A percentile compares a stretch with the other conserved stretches of the same genome.
These are phyloP conservation scores for Netelia virgata DNA, from an alignment of 2,888 invertebrate species.

Conservation along the genomic window DNA sequence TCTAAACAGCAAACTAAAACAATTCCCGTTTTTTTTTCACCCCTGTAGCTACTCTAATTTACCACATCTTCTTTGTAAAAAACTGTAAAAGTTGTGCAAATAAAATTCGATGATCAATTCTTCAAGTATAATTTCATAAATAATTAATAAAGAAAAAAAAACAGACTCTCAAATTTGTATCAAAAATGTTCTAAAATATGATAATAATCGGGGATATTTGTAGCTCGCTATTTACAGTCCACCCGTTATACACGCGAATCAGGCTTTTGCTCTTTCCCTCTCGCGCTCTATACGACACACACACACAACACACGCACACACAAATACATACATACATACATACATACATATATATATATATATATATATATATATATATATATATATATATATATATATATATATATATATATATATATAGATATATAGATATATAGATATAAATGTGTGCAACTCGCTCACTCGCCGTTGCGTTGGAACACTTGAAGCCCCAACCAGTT, in stretches of 20 bases:
- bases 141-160: too few species aligned
- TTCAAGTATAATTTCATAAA: too few species aligned
- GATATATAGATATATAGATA: slow-evolving; percentile 24
- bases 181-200: too few species aligned
- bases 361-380: slow-evolving; percentile 28
- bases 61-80: too few species aligned
- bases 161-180: too few species aligned
- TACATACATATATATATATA: slow-evolving; percentile 13
- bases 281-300: slow-evolving; percentile 20
- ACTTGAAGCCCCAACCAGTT: slow-evolving; percentile 85
- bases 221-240: slow-evolving; percentile 21
- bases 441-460: slow-evolving; percentile 59
- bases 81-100: too few species aligned
- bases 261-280: slow-evolving; percentile 59
- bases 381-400: too few species aligned
- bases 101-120: too few species aligned
- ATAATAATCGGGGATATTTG: too few species aligned
- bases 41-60: too few species aligned
- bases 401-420: slow-evolving; percentile 12
- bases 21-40: too few species aligned
- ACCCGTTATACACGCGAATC: slow-evolving; percentile 63
- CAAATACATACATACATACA: neutral
- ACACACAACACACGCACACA: neutral
- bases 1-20: too few species aligned
- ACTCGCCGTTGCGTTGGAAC: slow-evolving; percentile 81